A percentile compares a stretch with the other conserved stretches of the same genome.
These are phyloP conservation scores for Sceloporus undulatus DNA, from an alignment of 2,113 vertebrate species.

Conservation along the genomic window DNA sequence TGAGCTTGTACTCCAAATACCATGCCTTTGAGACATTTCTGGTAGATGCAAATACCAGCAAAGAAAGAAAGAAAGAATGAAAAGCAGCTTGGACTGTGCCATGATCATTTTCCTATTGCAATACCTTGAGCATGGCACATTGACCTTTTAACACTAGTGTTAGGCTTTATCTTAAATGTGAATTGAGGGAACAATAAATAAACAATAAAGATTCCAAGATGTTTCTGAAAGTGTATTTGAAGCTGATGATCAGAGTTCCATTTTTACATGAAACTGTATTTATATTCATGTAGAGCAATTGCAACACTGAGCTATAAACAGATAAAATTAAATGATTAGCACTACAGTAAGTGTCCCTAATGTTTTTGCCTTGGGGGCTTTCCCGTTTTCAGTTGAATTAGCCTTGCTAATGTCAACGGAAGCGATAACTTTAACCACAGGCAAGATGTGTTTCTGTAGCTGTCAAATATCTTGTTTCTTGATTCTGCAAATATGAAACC, in stretches of 20 bases:
- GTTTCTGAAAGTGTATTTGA: background rate
- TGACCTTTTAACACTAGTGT: background rate
- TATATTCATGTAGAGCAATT: background rate
- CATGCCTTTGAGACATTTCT: background rate
- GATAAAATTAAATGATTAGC: constrained; percentile 22
- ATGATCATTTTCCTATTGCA: background rate
- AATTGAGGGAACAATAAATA: background rate
- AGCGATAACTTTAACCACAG: constrained; percentile 30
- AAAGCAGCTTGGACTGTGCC: background rate
- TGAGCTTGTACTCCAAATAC: background rate
- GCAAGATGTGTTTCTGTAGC: background rate
- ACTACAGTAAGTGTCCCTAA: constrained; percentile 8
- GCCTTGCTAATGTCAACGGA: constrained; percentile 30
- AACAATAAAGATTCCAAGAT: background rate
- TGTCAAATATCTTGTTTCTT: constrained; percentile 17
- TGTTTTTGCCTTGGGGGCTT: constrained; percentile 12
- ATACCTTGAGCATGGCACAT: background rate
- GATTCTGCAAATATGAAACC: constrained; percentile 30
- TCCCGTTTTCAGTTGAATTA: constrained; percentile 16
- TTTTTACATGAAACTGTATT: background rate
- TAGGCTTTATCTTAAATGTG: background rate
- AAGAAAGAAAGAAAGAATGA: background rate
- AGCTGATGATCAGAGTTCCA: background rate
- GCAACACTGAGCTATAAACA: background rate
- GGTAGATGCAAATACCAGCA: background rate